These are phyloP conservation scores for Coronaproctus castanopsis DNA, from an alignment of 2,888 invertebrate genomes.

Conservation along the genomic window DNA sequence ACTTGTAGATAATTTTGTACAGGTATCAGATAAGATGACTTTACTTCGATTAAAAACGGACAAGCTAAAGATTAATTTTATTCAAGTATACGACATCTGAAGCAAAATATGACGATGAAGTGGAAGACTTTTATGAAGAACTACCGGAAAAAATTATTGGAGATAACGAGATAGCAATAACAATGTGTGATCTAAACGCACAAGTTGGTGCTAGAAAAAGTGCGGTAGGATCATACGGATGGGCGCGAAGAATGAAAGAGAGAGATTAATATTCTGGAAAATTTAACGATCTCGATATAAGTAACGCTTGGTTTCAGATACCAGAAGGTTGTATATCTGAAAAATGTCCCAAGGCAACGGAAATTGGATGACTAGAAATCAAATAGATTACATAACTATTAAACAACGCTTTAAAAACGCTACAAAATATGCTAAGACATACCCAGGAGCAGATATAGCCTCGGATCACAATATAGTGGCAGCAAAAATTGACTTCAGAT, in stretches of 20 bases:
- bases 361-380: neutral
- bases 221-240: neutral
- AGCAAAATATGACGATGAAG: neutral
- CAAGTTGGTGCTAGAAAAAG: neutral
- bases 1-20: neutral
- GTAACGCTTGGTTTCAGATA: neutral
- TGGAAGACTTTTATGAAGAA: neutral
- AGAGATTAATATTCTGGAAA: neutral
- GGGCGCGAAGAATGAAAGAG: neutral
- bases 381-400: neutral
- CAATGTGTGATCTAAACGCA: neutral
- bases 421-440: neutral
- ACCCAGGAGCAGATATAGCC: neutral
- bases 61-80: neutral
- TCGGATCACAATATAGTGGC: neutral
- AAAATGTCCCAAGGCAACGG: neutral
- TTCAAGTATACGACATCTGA: no score
- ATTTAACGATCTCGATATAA: neutral
- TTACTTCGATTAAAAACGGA: neutral
- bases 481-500: neutral
- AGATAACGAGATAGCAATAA: neutral
- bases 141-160: neutral
- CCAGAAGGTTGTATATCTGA: neutral
- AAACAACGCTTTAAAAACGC: neutral
- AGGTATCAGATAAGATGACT: neutral